Conservation (phyloP, 2,113 vertebrate genomes). For the Hippoglossus stenolepis region DNA sequence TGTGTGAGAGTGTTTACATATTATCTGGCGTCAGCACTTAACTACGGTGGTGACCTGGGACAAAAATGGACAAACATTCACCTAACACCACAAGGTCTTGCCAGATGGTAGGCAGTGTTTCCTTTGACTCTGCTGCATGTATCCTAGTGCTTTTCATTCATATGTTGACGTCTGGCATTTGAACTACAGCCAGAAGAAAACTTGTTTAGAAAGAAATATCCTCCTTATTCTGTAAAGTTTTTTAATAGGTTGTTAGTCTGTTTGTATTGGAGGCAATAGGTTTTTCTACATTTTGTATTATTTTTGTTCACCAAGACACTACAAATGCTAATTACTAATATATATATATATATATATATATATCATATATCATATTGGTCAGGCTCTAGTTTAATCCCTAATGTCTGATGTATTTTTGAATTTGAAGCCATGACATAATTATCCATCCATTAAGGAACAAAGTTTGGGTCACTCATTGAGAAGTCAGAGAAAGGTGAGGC, state of each 20-base stretch:
- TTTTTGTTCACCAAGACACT: no score
- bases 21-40: slow-evolving; percentile 77
- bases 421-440: slow-evolving; percentile 18
- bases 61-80: slow-evolving; percentile 54
- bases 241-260: not conserved
- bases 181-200: not conserved
- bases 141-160: slow-evolving; percentile 15
- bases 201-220: not conserved
- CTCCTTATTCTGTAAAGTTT: not conserved
- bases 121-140: slow-evolving; percentile 30
- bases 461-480: slow-evolving; percentile 36
- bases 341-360: no score
- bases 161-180: not conserved
- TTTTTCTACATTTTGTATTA: no score
- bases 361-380: not conserved
- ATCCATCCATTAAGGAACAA: slow-evolving; percentile 27
- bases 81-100: slow-evolving; percentile 27
- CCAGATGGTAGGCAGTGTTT: slow-evolving; percentile 56
- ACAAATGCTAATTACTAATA: no score
- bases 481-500: slow-evolving; percentile 37
- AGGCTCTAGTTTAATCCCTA: not conserved
- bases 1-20: slow-evolving; percentile 61
- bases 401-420: slow-evolving; percentile 24
- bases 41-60: slow-evolving; percentile 60
- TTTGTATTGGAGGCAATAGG: not conserved